These are phyloP conservation scores for Microctenopoma lineatum DNA, from an alignment of 2,797 vertebrate species.

Conservation along the genomic window DNA sequence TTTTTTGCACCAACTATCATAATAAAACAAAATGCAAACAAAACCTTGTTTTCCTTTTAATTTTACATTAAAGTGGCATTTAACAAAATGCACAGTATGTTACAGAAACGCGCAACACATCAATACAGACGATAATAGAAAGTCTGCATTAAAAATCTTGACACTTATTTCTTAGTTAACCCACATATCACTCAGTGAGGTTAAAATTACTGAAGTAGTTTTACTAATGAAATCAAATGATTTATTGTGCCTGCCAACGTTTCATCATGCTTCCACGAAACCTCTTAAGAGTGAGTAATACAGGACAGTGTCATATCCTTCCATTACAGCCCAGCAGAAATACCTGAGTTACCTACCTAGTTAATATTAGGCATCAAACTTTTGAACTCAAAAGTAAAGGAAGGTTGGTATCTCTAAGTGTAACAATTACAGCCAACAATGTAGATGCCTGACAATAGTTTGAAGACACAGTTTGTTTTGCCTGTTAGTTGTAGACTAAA, in stretches of 20 bases:
- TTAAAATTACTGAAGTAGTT: background rate
- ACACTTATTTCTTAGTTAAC: background rate
- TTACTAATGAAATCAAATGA: background rate
- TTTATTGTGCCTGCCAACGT: too few species aligned
- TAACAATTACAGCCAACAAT: too few species aligned
- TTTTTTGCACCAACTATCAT: constrained; percentile 27
- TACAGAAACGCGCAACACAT: background rate
- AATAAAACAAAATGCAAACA: constrained; percentile 44
- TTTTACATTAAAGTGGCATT: background rate
- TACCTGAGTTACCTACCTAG: too few species aligned
- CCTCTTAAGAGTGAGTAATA: too few species aligned
- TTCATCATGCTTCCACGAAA: background rate
- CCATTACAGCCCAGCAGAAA: too few species aligned
- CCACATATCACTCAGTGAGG: background rate
- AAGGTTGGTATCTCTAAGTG: too few species aligned
- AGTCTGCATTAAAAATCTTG: background rate
- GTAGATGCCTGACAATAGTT: too few species aligned
- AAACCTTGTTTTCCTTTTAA: background rate
- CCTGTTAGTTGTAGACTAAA: too few species aligned
- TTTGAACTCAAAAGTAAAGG: too few species aligned
- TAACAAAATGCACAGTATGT: background rate
- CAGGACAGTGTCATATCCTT: too few species aligned
- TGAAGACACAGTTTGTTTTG: too few species aligned
- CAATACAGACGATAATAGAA: background rate
- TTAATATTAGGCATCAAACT: too few species aligned